Evolutionary conservation across 2,113 vertebrate species (phyloP).

Genomic region (Todiramphus chloris): DNA sequence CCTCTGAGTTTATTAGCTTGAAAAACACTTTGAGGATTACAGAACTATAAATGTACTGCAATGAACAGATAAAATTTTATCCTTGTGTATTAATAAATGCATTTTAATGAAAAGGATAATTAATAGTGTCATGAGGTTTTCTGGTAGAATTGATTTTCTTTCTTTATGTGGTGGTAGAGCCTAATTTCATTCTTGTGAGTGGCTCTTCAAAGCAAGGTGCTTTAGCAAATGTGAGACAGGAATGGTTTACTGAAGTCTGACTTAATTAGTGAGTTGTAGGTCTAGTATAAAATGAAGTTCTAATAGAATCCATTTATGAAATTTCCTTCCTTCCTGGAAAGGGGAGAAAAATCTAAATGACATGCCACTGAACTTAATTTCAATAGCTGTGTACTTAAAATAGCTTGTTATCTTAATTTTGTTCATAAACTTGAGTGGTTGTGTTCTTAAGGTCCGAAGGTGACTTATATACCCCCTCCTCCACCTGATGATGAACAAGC

Average conservation of each 20-base stretch:
- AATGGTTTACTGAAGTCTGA: neutral
- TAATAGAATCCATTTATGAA: neutral
- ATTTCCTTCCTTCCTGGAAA: neutral
- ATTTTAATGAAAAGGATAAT: neutral
- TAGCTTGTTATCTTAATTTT: neutral
- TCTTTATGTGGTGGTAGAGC: neutral
- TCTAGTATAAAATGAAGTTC: neutral
- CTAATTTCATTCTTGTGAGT: neutral
- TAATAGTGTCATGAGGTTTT: neutral
- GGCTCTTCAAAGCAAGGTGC: neutral
- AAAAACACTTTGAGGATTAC: neutral
- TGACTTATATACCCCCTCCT: conserved; percentile 89
- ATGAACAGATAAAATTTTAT: neutral
- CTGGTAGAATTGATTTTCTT: neutral
- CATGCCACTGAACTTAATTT: neutral
- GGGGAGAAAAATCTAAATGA: neutral
- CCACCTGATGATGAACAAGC: conserved; percentile 85
- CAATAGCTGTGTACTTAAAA: neutral
- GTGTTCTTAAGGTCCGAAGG: conserved; percentile 77
- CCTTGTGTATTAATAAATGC: neutral
- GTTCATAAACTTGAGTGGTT: neutral
- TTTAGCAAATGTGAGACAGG: neutral
- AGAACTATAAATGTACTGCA: neutral
- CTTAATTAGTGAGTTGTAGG: neutral
- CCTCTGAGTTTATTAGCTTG: neutral